A percentile compares a stretch with the other conserved stretches of the same genome.
These are phyloP conservation scores for Amphipoea oculea DNA, from an alignment of 2,888 invertebrate genomes.

Conservation along the genomic window DNA sequence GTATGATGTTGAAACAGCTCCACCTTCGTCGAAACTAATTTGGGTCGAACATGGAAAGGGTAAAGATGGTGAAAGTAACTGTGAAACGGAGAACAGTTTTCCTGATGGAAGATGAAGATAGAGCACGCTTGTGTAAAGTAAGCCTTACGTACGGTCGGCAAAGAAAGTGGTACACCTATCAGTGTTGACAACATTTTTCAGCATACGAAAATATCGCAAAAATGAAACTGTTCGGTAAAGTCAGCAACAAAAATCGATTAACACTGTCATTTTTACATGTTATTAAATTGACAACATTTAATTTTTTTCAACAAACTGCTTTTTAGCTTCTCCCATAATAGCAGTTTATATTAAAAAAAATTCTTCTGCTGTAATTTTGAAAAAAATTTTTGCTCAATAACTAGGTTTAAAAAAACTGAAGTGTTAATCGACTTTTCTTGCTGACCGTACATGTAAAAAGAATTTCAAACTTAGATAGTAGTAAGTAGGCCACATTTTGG, in stretches of 20 bases:
- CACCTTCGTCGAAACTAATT: slow-evolving; percentile 39
- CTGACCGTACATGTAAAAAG: not conserved
- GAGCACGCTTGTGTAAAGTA: slow-evolving; percentile 34
- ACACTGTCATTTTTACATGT: too few relatives aligned
- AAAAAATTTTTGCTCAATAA: too few relatives aligned
- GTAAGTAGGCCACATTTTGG: too few relatives aligned
- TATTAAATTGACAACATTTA: too few relatives aligned
- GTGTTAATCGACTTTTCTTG: too few relatives aligned
- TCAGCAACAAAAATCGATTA: too few relatives aligned
- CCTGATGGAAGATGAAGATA: slow-evolving; percentile 37
- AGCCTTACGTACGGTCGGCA: not conserved
- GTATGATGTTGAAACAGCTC: slow-evolving; percentile 26
- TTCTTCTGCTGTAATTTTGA: too few relatives aligned
- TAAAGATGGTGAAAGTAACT: not conserved
- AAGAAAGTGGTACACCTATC: not conserved
- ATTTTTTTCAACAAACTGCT: too few relatives aligned
- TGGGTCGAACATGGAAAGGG: slow-evolving; percentile 29
- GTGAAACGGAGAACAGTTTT: slow-evolving; percentile 27
- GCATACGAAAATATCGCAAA: not conserved
- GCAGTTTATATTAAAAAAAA: too few relatives aligned
- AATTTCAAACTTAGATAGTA: not conserved
- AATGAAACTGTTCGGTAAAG: not conserved
- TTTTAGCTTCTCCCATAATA: too few relatives aligned
- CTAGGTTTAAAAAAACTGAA: too few relatives aligned
- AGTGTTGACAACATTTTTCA: not conserved